These are phyloP conservation scores for Galerucella pusilla DNA, from an alignment of 2,888 invertebrate species.

Conservation along the genomic window DNA sequence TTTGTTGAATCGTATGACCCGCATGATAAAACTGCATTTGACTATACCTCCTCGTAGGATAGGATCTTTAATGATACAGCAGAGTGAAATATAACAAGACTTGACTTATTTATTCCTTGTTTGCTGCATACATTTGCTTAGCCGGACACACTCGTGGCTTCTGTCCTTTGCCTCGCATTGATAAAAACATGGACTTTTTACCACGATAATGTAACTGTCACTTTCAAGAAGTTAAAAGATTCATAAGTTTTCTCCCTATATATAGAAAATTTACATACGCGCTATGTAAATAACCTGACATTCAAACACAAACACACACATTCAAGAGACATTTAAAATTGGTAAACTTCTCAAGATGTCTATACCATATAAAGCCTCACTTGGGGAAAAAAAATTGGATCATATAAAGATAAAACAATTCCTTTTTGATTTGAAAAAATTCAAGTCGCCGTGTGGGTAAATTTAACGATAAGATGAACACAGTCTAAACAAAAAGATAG, in stretches of 20 bases:
- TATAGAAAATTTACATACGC: conserved; percentile 27
- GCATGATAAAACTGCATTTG: too few species aligned
- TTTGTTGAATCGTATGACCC: too few species aligned
- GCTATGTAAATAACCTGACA: conserved; percentile 32
- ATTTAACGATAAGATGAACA: conserved; percentile 24
- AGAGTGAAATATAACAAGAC: not conserved
- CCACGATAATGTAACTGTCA: conserved; percentile 30
- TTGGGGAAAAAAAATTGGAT: conserved; percentile 36
- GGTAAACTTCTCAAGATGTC: conserved; percentile 33
- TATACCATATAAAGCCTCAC: conserved; percentile 27
- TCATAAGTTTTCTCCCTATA: conserved; percentile 27
- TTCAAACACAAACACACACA: conserved; percentile 21
- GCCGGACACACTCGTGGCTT: not conserved
- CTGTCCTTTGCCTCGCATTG: not conserved
- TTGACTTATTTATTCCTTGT: not conserved
- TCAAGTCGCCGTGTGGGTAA: conserved; percentile 9
- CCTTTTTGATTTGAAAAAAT: conserved; percentile 35
- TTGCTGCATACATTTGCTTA: not conserved
- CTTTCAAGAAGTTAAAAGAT: conserved; percentile 26
- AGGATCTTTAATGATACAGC: not conserved
- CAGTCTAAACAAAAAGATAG: conserved; percentile 34
- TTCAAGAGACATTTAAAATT: conserved; percentile 30
- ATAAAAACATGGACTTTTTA: not conserved
- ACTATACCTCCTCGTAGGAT: not conserved
- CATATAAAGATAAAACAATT: conserved; percentile 42